Percentiles rank a stretch among this genome's conserved stretches.
Conservation (phyloP, 2,797 vertebrate species). For the Sebastes vulpes region DNA sequence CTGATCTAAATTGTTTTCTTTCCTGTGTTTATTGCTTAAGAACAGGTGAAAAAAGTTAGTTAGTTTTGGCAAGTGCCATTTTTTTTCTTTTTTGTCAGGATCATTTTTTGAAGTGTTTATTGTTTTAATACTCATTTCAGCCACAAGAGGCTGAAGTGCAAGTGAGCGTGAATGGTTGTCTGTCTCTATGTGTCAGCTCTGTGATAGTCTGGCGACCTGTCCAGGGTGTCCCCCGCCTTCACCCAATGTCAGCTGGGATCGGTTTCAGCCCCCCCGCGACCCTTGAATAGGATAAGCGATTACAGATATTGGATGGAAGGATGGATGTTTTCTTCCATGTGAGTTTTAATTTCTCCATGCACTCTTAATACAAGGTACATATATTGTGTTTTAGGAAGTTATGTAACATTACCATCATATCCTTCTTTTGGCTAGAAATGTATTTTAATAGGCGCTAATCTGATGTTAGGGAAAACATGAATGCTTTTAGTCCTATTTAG, state of each 20-base stretch:
- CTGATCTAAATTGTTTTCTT: background rate
- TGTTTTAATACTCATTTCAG: background rate
- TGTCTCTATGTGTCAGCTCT: too few species aligned
- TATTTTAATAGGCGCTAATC: background rate
- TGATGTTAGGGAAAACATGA: background rate
- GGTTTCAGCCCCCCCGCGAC: rapidly evolving
- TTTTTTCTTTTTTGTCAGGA: too few species aligned
- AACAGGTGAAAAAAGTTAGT: too few species aligned
- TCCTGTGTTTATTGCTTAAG: background rate
- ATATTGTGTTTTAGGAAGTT: background rate
- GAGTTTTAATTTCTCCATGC: background rate
- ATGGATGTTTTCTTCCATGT: background rate
- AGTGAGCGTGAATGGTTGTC: too few species aligned
- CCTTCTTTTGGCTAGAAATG: background rate
- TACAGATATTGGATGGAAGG: too few species aligned
- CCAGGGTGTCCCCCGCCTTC: too few species aligned
- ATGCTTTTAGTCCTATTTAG: background rate
- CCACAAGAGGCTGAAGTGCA: background rate
- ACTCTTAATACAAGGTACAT: background rate
- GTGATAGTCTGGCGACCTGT: too few species aligned
- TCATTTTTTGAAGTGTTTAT: background rate
- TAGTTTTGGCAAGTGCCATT: too few species aligned
- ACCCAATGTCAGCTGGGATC: too few species aligned
- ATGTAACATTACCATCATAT: background rate
- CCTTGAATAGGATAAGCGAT: too few species aligned